Evolutionary conservation across 2,797 vertebrate genomes (phyloP), one percentile per base, ranked within the genome.

Genomic region (Diceros bicornis): DNA sequence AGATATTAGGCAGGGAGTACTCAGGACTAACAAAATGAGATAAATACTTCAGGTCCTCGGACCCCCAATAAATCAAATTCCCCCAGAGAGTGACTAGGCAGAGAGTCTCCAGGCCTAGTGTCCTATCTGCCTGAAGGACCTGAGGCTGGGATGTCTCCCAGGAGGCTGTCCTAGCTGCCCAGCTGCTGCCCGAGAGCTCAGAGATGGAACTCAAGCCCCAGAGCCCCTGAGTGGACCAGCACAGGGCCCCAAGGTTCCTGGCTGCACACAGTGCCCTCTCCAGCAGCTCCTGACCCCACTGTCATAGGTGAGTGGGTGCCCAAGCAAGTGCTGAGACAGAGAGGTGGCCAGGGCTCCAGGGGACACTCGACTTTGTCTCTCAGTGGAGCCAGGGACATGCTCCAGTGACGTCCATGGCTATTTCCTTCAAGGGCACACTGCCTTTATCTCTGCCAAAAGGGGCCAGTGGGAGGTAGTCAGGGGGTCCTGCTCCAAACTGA

Each of bases 301-400:
- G 77, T 52, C 82, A 96, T 50, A 78, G 92, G 52, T 89, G 96
- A 97, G 71, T 89, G 88, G 57, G 7, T 13, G n/a, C 41, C 72
- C 88, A 86, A 97, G 94, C 74, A 89, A 59, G 64, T 74, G 27
- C 64, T 68, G n/a, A 89, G 55, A 91, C 74, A 74, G 47, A 93
- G 62, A 69, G 50, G 92, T 29, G 29, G 9, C 64, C 66, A 47
- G 71, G 91, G 83, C 95, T 97, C 93, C 96, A 61, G 77, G 66
- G 8, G 50, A 90, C 77, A 88, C 96, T 96, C 94, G 93, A 90
- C 71, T 92, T 52, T 86, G 25, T 85, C 95, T 85, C 84, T 97
- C 68, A 57, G 44, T 50, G 77, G 72, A 93, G 75, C 62, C 79
- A 71, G 59, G 83, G 87, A 77, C 69, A 66, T 25, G 74, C 93